phyloP scores from a whole-genome alignment of 2,797 vertebrate species.

The Schizopygopsis malacanthus region DNA sequence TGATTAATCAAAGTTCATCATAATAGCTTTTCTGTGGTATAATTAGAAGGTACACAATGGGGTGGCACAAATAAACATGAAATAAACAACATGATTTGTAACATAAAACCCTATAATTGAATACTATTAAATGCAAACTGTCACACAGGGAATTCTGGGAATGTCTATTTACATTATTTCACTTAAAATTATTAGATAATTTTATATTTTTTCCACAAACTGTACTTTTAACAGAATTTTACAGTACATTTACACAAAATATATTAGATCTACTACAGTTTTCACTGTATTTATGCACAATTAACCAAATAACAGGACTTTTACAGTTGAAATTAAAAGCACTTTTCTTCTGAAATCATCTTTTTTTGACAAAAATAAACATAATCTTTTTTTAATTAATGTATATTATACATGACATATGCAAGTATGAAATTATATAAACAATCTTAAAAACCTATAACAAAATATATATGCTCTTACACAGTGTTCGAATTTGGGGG shows the following conservation, averaged over 20 bases:
- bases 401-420: not conserved
- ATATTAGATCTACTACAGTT: not conserved
- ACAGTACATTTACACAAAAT: not conserved
- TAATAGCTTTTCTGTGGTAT: not conserved
- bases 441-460: not conserved
- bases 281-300: not conserved
- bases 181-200: not conserved
- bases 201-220: not conserved
- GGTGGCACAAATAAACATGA: not conserved
- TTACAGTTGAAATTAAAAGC: not conserved
- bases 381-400: not conserved
- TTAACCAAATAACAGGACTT: not conserved
- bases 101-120: not conserved
- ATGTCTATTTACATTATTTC: not conserved
- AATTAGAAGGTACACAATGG: not conserved
- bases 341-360: not conserved
- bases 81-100: not conserved
- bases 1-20: not conserved
- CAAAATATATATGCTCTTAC: not conserved
- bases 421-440: not conserved
- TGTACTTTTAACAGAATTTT: not conserved
- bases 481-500: too few relatives aligned
- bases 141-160: not conserved
- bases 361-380: not conserved
- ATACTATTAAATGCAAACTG: not conserved